Evolutionary conservation across 2,888 invertebrate species (phyloP).

Genomic region (Drosophila ezoana): DNA sequence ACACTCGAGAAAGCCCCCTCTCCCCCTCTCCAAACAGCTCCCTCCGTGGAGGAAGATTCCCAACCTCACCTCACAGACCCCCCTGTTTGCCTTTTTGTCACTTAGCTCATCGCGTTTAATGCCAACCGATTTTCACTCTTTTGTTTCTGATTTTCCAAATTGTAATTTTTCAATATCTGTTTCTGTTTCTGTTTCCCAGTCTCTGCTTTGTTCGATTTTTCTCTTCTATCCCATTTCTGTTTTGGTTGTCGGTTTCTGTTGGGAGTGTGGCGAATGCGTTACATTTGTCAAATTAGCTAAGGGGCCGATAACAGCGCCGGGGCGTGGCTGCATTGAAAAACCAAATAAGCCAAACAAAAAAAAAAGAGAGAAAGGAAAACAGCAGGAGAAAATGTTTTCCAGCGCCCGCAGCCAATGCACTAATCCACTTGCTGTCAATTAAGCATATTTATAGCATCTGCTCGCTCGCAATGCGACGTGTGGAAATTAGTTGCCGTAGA

Average conservation of each 20-base stretch:
- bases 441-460: conserved; percentile 53
- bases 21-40: no score
- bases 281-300: conserved; percentile 76
- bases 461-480: background rate
- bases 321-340: conserved; percentile 22
- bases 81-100: conserved; percentile 32
- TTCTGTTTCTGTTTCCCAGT: conserved; percentile 1
- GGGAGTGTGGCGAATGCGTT: conserved; percentile 64
- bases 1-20: conserved; percentile 4
- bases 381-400: conserved; percentile 15
- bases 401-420: conserved; percentile 33
- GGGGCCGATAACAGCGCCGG: conserved; percentile 39
- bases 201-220: background rate
- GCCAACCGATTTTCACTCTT: conserved; percentile 73
- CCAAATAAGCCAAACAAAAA: background rate
- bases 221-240: conserved; percentile 1
- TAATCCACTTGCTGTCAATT: conserved; percentile 71
- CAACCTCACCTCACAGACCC: background rate
- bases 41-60: no score
- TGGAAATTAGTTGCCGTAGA: no score
- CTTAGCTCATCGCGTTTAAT: conserved; percentile 64
- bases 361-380: background rate
- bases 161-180: conserved; percentile 54
- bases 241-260: conserved; percentile 1
- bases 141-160: conserved; percentile 72